These are phyloP conservation scores for Celastrina argiolus DNA, from an alignment of 2,888 invertebrate species.

Conservation along the genomic window DNA sequence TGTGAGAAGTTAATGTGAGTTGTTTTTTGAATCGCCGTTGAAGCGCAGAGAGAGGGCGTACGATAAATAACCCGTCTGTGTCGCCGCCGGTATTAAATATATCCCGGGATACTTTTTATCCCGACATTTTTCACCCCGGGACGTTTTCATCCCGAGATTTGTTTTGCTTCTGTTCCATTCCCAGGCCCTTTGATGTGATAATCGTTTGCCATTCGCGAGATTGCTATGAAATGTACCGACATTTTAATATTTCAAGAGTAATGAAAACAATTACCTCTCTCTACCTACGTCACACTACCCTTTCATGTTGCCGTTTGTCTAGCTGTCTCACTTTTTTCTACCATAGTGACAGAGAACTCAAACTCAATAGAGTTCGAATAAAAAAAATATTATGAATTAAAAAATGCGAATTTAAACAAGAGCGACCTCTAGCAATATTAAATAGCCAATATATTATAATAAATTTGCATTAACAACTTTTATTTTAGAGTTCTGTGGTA, in stretches of 20 bases:
- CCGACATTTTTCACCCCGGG: slow-evolving; percentile 66
- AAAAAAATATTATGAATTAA: too few species aligned
- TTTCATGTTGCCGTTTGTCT: too few species aligned
- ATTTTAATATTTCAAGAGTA: neutral
- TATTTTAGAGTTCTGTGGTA: neutral
- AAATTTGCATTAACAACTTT: neutral
- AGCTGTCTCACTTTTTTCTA: too few species aligned
- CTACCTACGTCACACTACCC: too few species aligned
- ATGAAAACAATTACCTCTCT: too few species aligned
- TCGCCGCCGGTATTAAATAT: slow-evolving; percentile 75
- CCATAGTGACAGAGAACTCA: too few species aligned
- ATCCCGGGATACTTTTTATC: slow-evolving; percentile 69
- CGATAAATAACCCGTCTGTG: slow-evolving; percentile 77
- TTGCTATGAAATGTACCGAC: slow-evolving; percentile 4
- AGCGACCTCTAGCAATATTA: too few species aligned
- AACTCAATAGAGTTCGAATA: too few species aligned
- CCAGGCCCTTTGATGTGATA: slow-evolving; percentile 36
- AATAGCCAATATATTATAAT: too few species aligned
- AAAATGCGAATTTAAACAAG: too few species aligned
- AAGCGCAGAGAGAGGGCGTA: slow-evolving; percentile 78
- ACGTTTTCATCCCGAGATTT: slow-evolving; percentile 53
- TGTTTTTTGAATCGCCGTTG: slow-evolving; percentile 59
- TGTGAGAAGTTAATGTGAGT: slow-evolving; percentile 45
- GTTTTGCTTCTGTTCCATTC: slow-evolving; percentile 40
- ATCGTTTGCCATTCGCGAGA: neutral